Evolutionary conservation across 2,113 vertebrate genomes (phyloP), one percentile per base, ranked within the genome.

Genomic region (Stigmatopora nigra): DNA sequence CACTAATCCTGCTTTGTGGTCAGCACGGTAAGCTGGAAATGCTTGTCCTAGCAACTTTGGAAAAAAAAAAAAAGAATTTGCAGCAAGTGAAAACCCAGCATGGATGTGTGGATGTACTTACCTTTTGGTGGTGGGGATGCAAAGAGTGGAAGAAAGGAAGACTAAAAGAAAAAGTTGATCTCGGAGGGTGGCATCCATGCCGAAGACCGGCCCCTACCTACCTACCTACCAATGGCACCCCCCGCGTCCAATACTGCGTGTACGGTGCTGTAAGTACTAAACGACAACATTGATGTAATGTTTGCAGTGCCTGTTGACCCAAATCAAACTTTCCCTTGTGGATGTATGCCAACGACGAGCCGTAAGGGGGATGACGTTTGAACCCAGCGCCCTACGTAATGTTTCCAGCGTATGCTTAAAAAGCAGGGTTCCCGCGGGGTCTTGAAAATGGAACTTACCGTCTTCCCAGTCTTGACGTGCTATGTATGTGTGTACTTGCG

Each of bases 1-100:
- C 92, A 93, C 89, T 92, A 83, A 53, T 81, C 90, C 93, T 89
- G 92, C 87, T 85, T 81, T 86, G 82, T 84, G 82, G 65, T 87
- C 82, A 83, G 81, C 84, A 86, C 79, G 85, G 83, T 87, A 86
- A 87, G 86, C 67, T 82, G 82, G 85, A 83, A 81, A 75, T 65
- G 71, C 82, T 79, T 79, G 76, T 77, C 72, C 73, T 74, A 64
- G 72, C 73, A 75, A 71, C 81, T 84, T 70, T 82, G 3, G 63
- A 38, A n/a, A 58, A 45, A 66, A 36, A 10, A 19, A 38, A 11
- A 61, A 22, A 19, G 12, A 78, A 79, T 77, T 60, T 14, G 61
- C 73, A 64, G 53, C 77, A 70, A 83, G 67, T 75, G 66, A 83
- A 75, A 82, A 63, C 64, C 77, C 47, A 78, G 75, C 62, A 48